phyloP scores from a whole-genome alignment of 2,113 vertebrate genomes.

The Rhea americana region DNA sequence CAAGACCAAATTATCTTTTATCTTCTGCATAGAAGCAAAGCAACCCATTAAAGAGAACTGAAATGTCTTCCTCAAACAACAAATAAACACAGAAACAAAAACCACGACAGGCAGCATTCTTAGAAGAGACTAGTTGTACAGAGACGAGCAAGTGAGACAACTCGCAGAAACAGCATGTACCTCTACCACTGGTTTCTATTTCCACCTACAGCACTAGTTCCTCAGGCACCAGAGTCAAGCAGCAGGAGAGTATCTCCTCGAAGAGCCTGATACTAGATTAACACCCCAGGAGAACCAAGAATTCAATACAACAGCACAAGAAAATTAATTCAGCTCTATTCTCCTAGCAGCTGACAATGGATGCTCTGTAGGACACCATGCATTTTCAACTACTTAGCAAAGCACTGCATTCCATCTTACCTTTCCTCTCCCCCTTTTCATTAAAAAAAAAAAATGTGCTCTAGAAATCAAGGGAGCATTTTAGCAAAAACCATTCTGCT shows the following conservation, averaged over 20 bases:
- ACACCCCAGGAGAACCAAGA: not conserved
- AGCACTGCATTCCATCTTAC: not conserved
- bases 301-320: fast-evolving
- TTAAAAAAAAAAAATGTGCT: not conserved
- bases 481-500: not conserved
- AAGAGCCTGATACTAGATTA: not conserved
- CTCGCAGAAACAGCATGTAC: not conserved
- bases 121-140: not conserved
- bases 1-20: not conserved
- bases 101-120: fast-evolving
- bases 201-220: not conserved
- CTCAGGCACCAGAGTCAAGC: not conserved
- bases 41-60: not conserved
- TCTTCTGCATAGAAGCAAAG: not conserved
- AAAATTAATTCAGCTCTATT: not conserved
- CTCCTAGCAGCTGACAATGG: not conserved
- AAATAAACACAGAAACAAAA: not conserved
- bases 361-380: not conserved
- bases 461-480: not conserved
- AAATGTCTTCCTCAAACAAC: not conserved
- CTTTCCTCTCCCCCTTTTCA: not conserved
- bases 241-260: not conserved
- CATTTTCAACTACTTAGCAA: not conserved
- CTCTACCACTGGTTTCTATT: not conserved
- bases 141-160: not conserved